Percentiles rank a stretch among this genome's conserved stretches.
These are phyloP conservation scores for Leptogaster cylindrica DNA, from an alignment of 2,888 invertebrate species.

Conservation along the genomic window DNA sequence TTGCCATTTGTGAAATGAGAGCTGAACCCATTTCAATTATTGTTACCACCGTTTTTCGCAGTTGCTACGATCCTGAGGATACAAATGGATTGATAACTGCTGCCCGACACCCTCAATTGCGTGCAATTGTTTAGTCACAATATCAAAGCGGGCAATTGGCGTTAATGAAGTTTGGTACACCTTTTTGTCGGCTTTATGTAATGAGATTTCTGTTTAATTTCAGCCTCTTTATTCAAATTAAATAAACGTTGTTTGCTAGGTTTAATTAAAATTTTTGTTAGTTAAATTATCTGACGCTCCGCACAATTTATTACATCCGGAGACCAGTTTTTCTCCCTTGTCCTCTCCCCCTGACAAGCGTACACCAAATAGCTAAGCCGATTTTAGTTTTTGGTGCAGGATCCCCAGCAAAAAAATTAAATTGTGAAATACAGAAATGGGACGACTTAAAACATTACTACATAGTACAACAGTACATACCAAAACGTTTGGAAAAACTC, in stretches of 20 bases:
- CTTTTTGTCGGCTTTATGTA: constrained; percentile 21
- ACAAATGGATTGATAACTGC: constrained; percentile 31
- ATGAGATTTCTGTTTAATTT: constrained; percentile 32
- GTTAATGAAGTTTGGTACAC: constrained; percentile 31
- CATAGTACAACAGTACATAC: no score
- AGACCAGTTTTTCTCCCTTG: no score
- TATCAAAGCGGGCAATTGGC: constrained; percentile 36
- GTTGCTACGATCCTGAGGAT: constrained; percentile 5
- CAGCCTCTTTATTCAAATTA: constrained; percentile 6
- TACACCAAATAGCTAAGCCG: no score
- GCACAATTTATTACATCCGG: no score
- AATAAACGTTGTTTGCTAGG: constrained; percentile 14
- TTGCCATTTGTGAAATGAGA: constrained; percentile 46
- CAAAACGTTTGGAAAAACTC: no score
- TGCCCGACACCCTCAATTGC: constrained; percentile 43
- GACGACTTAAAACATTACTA: no score
- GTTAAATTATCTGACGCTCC: no score
- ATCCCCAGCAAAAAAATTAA: no score
- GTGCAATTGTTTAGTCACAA: constrained; percentile 40
- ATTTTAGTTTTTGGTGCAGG: no score
- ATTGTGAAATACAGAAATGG: no score
- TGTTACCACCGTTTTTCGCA: constrained; percentile 39
- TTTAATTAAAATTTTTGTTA: constrained; percentile 38
- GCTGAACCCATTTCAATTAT: constrained; percentile 45
- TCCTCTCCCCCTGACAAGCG: no score